phyloP scores from a whole-genome alignment of 2,888 invertebrate species.

The Ophion ellenae region DNA sequence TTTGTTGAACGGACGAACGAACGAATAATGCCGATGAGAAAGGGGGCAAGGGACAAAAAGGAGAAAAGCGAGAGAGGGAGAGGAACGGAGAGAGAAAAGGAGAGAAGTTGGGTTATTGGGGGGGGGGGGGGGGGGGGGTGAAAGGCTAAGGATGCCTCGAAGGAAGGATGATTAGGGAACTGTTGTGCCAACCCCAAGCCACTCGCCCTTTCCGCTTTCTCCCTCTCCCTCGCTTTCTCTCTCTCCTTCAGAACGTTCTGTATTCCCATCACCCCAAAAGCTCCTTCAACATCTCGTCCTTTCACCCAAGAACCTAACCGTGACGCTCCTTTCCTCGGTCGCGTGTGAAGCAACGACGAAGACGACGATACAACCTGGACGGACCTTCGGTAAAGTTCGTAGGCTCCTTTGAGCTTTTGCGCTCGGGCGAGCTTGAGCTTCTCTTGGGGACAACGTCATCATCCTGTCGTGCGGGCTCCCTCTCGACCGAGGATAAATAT shows the following conservation, averaged over 20 bases:
- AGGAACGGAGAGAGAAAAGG: slow-evolving; percentile 31
- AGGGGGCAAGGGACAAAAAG: slow-evolving; percentile 36
- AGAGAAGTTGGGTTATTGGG: slow-evolving; percentile 45
- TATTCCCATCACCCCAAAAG: slow-evolving; percentile 62
- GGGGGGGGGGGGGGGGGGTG: slow-evolving; percentile 44
- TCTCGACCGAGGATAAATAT: slow-evolving; percentile 24
- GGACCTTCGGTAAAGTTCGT: slow-evolving; percentile 63
- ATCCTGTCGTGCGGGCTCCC: neutral
- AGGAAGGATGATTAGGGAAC: slow-evolving; percentile 74
- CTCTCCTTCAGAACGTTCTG: slow-evolving; percentile 37
- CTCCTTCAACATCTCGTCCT: slow-evolving; percentile 36
- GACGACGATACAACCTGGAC: slow-evolving; percentile 36
- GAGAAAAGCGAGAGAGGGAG: slow-evolving; percentile 10
- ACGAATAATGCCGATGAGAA: slow-evolving; percentile 61
- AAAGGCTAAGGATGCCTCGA: slow-evolving; percentile 68
- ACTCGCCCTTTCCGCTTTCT: slow-evolving; percentile 42
- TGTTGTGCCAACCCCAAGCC: slow-evolving; percentile 72
- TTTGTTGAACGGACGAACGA: slow-evolving; percentile 59
- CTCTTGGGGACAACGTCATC: slow-evolving; percentile 9
- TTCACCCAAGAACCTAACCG: slow-evolving; percentile 49
- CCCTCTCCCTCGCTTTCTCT: slow-evolving; percentile 67
- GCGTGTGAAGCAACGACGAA: slow-evolving; percentile 48
- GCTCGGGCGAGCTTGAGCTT: slow-evolving; percentile 53
- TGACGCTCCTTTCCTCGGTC: slow-evolving; percentile 34
- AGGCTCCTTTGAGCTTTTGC: slow-evolving; percentile 62